These are phyloP conservation scores for Cephus pulcher DNA, from an alignment of 2,888 invertebrate species.

Conservation along the genomic window DNA sequence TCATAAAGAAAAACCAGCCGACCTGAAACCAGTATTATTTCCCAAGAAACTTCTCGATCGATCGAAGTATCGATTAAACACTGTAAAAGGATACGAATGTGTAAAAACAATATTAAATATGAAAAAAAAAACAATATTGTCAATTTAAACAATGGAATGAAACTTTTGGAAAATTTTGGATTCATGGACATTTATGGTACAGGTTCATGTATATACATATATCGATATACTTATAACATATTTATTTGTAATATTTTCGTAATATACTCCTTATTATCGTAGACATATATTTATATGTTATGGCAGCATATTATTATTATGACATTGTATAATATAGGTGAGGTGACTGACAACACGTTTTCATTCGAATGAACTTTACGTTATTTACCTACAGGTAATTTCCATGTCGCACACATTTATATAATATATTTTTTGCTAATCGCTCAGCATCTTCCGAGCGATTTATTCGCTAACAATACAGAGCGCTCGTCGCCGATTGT, in stretches of 20 bases:
- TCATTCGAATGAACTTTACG: slow-evolving; percentile 21
- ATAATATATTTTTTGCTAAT: slow-evolving; percentile 11
- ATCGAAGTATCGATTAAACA: neutral
- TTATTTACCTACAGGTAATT: slow-evolving; percentile 31
- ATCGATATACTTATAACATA: slow-evolving; percentile 51
- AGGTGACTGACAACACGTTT: slow-evolving; percentile 60
- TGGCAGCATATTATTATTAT: slow-evolving; percentile 64
- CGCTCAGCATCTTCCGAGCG: neutral
- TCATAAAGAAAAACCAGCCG: neutral
- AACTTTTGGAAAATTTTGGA: neutral
- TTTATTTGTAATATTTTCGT: slow-evolving; percentile 59
- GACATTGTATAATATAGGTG: slow-evolving; percentile 64
- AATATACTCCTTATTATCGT: slow-evolving; percentile 59
- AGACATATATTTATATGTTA: slow-evolving; percentile 65
- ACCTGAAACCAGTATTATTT: neutral
- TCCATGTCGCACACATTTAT: slow-evolving; percentile 27
- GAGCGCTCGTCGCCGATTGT: neutral
- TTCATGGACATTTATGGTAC: neutral
- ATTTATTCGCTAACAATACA: neutral
- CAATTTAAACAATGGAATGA: neutral
- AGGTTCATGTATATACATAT: neutral
- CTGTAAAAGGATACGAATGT: neutral
- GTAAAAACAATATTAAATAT: neutral
- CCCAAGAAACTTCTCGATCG: neutral
- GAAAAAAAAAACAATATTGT: neutral